Conservation (phyloP, 2,113 vertebrate genomes). For the Pandion haliaetus region DNA sequence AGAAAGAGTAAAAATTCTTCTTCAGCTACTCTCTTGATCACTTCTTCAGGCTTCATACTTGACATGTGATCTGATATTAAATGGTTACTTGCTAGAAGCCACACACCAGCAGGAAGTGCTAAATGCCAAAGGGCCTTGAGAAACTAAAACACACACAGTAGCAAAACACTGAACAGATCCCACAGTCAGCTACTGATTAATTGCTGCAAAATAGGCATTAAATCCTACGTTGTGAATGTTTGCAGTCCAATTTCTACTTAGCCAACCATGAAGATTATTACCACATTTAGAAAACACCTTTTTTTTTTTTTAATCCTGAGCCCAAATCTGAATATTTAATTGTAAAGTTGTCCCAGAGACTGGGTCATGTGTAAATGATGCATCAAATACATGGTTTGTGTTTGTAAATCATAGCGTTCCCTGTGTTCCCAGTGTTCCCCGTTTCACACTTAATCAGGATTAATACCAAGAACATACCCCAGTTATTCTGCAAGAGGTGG, state of each 20-base stretch:
- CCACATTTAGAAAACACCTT: not conserved
- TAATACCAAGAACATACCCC: not conserved
- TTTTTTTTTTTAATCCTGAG: not conserved
- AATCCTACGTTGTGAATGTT: not conserved
- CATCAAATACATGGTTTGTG: not conserved
- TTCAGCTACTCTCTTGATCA: not conserved
- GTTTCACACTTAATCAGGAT: not conserved
- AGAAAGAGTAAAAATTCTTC: not conserved
- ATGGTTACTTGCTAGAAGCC: constrained; percentile 20
- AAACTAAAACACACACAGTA: not conserved
- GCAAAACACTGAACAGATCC: not conserved
- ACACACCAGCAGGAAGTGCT: constrained; percentile 49
- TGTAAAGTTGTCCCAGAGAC: not conserved
- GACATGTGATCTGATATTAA: not conserved
- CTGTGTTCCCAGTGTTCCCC: not conserved
- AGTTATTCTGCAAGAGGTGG: not conserved
- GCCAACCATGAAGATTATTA: not conserved
- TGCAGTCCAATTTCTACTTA: not conserved
- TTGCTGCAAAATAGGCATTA: not conserved
- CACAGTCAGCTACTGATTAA: not conserved
- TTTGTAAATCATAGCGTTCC: not conserved
- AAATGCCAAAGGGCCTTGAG: constrained; percentile 22
- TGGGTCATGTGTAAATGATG: not conserved
- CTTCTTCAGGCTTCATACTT: not conserved
- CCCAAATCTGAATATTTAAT: not conserved